A percentile compares a stretch with the other conserved stretches of the same genome.
phyloP scores from a whole-genome alignment of 2,888 invertebrate genomes.

The Cephus pulcher region DNA sequence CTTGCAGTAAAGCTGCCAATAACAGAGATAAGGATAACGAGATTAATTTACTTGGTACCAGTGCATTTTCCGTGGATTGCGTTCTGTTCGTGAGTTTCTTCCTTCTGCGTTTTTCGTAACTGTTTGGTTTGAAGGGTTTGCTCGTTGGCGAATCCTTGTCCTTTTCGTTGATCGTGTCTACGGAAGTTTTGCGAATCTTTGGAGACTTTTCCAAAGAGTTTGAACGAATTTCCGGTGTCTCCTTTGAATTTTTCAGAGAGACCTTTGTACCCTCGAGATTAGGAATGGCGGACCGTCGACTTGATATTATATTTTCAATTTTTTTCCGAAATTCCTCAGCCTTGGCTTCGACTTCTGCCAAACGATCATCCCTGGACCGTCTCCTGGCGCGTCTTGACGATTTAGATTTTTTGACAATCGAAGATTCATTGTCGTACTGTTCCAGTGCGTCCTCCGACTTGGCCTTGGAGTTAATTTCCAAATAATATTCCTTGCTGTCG shows the following conservation, averaged over 20 bases:
- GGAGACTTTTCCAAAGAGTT: conserved; percentile 12
- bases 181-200: conserved; percentile 11
- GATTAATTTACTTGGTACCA: conserved; percentile 68
- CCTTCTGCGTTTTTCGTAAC: conserved; percentile 45
- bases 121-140: conserved; percentile 21
- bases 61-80: conserved; percentile 40
- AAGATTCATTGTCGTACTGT: conserved; percentile 17
- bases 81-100: conserved; percentile 40
- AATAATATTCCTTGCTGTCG: conserved; percentile 26
- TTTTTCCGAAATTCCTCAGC: conserved; percentile 45
- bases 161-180: conserved; percentile 20
- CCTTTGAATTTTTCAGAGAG: conserved; percentile 13
- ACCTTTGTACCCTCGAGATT: conserved; percentile 24
- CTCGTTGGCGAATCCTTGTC: conserved; percentile 22
- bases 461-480: conserved; percentile 36
- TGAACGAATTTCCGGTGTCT: too few species aligned
- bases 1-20: conserved; percentile 73
- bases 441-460: conserved; percentile 46
- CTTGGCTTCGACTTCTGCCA: conserved; percentile 40
- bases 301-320: conserved; percentile 39
- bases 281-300: conserved; percentile 30
- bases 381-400: conserved; percentile 8
- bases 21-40: conserved; percentile 73
- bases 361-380: conserved; percentile 12
- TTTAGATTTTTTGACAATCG: conserved; percentile 13